phyloP scores from a whole-genome alignment of 1,140 invertebrate genomes.

The Macrotrachela quadricornifera region DNA sequence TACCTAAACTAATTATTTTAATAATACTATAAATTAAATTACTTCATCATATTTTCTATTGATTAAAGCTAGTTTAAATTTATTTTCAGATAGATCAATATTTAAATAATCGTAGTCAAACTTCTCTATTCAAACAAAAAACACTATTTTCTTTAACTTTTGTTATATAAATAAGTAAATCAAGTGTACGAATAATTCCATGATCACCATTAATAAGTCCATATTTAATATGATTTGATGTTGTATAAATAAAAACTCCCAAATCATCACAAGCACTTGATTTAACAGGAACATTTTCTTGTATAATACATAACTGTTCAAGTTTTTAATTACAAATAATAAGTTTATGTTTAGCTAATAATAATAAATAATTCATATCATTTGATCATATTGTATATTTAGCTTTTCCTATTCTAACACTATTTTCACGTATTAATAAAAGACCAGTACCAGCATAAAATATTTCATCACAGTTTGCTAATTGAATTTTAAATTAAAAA shows the following conservation, averaged over 20 bases:
- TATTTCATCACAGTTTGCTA: constrained; percentile 76
- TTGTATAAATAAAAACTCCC: constrained; percentile 93
- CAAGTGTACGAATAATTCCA: constrained; percentile 88
- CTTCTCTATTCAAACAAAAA: constrained; percentile 70
- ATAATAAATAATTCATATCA: constrained; percentile 77
- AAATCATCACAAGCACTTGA: constrained; percentile 93
- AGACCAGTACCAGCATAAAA: constrained; percentile 95
- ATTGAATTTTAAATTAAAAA: constrained; percentile 84
- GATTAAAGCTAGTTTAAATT: constrained; percentile 87
- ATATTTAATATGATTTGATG: constrained; percentile 90
- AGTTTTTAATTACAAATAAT: constrained; percentile 70
- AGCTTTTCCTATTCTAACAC: constrained; percentile 68
- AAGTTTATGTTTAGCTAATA: constrained; percentile 66
- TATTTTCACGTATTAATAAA: constrained; percentile 61
- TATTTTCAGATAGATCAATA: constrained; percentile 92
- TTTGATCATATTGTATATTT: constrained; percentile 87
- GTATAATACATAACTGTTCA: constrained; percentile 68
- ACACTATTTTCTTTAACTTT: constrained; percentile 53
- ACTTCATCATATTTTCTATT: constrained; percentile 89
- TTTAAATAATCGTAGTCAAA: constrained; percentile 66
- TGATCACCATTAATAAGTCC: constrained; percentile 84
- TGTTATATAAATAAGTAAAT: constrained; percentile 87
- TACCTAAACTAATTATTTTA: too few relatives aligned
- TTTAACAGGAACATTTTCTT: constrained; percentile 85
- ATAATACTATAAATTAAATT: too few relatives aligned